Conservation (phyloP, 1,140 invertebrate genomes). For the Drosophila mauritiana region DNA sequence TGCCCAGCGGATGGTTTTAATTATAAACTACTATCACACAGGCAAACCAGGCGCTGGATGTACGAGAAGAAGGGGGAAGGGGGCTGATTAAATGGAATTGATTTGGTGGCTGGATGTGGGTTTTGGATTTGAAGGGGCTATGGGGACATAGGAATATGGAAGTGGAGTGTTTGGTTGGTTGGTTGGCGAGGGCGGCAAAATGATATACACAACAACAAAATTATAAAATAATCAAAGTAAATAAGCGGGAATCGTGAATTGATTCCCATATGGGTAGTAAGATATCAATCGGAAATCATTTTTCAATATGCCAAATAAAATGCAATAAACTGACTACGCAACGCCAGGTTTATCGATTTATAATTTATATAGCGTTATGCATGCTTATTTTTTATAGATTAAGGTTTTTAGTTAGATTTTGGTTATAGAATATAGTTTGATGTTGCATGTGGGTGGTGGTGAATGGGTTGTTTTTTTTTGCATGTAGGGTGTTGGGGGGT, state of each 20-base stretch:
- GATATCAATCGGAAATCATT: conserved; percentile 45
- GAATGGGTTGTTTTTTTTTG: conserved; percentile 37
- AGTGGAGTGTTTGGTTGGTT: not conserved
- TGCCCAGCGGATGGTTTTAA: conserved; percentile 68
- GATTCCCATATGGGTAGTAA: conserved; percentile 25
- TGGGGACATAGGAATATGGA: not conserved
- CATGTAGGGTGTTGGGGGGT: conserved; percentile 23
- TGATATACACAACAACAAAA: conserved; percentile 62
- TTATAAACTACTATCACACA: conserved; percentile 85
- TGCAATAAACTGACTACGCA: conserved; percentile 23
- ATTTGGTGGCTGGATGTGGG: not conserved
- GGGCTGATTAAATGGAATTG: not conserved
- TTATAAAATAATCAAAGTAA: conserved; percentile 57
- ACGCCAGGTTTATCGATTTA: conserved; percentile 7
- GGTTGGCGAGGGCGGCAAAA: conserved; percentile 31
- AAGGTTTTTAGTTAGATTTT: conserved; percentile 11
- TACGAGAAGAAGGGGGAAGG: conserved; percentile 4
- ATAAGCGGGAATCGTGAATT: conserved; percentile 24
- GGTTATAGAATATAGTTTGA: conserved; percentile 20
- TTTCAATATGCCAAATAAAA: conserved; percentile 28
- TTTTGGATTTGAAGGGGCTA: not conserved
- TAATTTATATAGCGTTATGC: conserved; percentile 20
- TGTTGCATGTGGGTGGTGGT: conserved; percentile 5
- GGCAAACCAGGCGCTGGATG: conserved; percentile 70
- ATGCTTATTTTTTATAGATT: conserved; percentile 5